Base-by-base conservation (phyloP, 1,140 invertebrate species). In the Drosophila kepulauana region DNA sequence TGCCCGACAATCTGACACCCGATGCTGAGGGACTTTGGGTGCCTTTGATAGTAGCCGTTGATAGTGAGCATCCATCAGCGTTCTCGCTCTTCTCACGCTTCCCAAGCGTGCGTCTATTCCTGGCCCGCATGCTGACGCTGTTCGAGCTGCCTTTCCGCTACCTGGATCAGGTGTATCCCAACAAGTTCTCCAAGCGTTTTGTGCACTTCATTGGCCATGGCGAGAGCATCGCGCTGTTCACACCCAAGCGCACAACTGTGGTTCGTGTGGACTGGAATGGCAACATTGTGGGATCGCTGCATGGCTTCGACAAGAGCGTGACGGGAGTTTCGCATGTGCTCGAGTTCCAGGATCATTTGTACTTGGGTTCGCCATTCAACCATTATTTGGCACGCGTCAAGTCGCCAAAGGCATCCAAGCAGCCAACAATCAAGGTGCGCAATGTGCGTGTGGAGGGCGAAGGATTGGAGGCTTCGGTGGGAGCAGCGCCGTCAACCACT, bases 1-100 rank as follows among this genome's bases (percentile, higher is more conserved):
- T 94, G 28, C 96, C 96, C 4, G 97, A 98, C 88, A 97, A 98
- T 92, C 93, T 97, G 52, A 93, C 93, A 33, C 87, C 92, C 5
- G 95, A 95, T 84, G 94, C 73, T 38, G 95, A 95, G 43, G 96
- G 95, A 15, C 95, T 96, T 82, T 94, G 96, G 81, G 93, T 97
- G 1, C 94, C 94, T 1, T 80, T 97, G 6, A 82, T 95, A 0
- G 16, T 91, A 0, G 86, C 93, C n/a, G 79, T 93, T 0, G 94
- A 95, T 78, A 82, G 91, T 28, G 91, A 94, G 51, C 73, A 94
- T 92, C 94, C 94, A 1, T 58, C 74, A 30, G 8, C 94, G 0
- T 13, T 70, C 1, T 93, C 94, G 54, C 92, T 94, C 43, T 92
- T 95, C 28, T 91, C 88, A 4, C 93, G 94, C 20, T 95, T 95